These are phyloP conservation scores for Pocillopora verrucosa DNA, from an alignment of 64 coral and sea anemone genomes.

Conservation along the genomic window DNA sequence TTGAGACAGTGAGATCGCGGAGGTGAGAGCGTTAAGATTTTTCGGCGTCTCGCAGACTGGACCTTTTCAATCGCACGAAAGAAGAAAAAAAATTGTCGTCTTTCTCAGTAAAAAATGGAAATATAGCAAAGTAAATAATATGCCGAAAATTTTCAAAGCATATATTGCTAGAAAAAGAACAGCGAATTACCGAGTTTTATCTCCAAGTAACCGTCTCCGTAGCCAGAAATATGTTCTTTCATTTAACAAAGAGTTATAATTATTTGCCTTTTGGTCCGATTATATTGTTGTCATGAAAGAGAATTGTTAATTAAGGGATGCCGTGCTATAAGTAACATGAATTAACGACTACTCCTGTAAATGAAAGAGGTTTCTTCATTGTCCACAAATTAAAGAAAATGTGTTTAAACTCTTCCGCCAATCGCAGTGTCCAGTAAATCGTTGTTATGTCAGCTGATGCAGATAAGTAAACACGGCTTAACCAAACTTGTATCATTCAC, in stretches of 20 bases:
- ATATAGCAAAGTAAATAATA: not conserved
- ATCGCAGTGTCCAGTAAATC: not conserved
- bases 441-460: not conserved
- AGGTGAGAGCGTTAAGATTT: not conserved
- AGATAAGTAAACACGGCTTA: not conserved
- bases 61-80: not conserved
- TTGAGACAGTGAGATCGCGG: not conserved
- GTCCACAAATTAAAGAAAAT: constrained; percentile 32
- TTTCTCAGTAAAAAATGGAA: not conserved
- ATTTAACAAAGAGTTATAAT: constrained; percentile 2
- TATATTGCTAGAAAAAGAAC: not conserved
- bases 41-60: not conserved
- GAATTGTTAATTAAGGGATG: constrained; percentile 40
- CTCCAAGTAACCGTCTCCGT: not conserved
- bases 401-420: constrained; percentile 31
- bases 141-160: not conserved
- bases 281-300: constrained; percentile 28
- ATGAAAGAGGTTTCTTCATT: constrained; percentile 38
- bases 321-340: constrained; percentile 41
- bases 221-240: constrained; percentile 18
- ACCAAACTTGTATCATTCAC: not conserved
- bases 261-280: not conserved
- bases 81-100: not conserved
- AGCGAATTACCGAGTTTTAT: not conserved
- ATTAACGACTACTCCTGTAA: constrained; percentile 40